Percentiles rank a stretch among this genome's conserved stretches.
phyloP scores from a whole-genome alignment of 2,888 invertebrate species.

The Piscicola geometra region DNA sequence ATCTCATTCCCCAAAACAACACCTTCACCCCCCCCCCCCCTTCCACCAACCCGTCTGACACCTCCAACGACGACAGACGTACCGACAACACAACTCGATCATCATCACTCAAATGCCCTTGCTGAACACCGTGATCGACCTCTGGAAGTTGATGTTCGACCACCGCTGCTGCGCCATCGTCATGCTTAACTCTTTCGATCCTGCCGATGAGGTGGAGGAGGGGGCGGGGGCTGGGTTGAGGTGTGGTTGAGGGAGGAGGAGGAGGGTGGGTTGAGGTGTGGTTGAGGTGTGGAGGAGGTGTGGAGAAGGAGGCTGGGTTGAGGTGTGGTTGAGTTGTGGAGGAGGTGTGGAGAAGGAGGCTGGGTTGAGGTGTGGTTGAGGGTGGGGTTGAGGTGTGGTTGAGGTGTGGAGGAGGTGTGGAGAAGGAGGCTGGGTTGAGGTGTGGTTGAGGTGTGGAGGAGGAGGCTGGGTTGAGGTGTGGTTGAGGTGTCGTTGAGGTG shows the following conservation, averaged over 20 bases:
- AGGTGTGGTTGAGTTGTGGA: not conserved
- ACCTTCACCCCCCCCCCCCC: not conserved
- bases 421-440: too few species aligned
- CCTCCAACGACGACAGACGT: constrained; percentile 37
- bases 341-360: not conserved
- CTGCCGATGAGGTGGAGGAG: constrained; percentile 29
- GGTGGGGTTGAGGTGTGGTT: too few species aligned
- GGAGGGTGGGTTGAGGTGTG: not conserved
- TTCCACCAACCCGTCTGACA: not conserved
- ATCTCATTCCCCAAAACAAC: too few species aligned
- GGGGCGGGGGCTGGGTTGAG: not conserved
- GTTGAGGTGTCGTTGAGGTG: not conserved
- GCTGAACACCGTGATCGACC: constrained; percentile 55
- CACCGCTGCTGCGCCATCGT: constrained; percentile 52
- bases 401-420: not conserved
- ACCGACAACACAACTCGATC: constrained; percentile 49
- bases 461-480: too few species aligned
- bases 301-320: not conserved
- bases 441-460: too few species aligned
- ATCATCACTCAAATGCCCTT: constrained; percentile 56
- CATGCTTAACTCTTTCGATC: constrained; percentile 52
- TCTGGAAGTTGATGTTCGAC: constrained; percentile 55
- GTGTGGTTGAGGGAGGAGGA: not conserved
- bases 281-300: not conserved
- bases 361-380: not conserved